A percentile compares a stretch with the other conserved stretches of the same genome.
phyloP scores from a whole-genome alignment of 2,888 invertebrate genomes.

The Chloroclysta siterata region DNA sequence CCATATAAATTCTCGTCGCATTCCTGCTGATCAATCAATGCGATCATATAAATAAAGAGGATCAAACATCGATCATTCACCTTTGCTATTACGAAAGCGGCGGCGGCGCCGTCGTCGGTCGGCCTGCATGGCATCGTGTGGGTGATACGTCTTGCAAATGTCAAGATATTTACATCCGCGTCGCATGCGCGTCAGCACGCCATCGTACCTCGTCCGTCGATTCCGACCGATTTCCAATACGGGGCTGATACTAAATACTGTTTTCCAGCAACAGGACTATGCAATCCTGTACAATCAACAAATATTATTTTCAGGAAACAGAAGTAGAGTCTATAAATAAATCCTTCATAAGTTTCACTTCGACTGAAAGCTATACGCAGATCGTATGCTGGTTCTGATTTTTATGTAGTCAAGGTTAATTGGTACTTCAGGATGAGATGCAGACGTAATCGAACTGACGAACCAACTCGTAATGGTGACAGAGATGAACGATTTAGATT shows the following conservation, averaged over 20 bases:
- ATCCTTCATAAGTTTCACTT: no score
- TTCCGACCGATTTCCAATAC: conserved; percentile 60
- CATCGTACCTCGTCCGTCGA: conserved; percentile 51
- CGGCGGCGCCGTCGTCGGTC: conserved; percentile 25
- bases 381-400: background rate
- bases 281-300: no score
- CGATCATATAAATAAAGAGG: conserved; percentile 47
- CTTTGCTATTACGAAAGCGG: conserved; percentile 55
- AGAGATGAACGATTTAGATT: background rate
- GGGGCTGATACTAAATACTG: conserved; percentile 4
- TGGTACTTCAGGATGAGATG: background rate
- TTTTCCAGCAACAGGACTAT: background rate
- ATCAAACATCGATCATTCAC: conserved; percentile 74
- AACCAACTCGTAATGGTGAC: background rate
- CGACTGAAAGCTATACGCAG: background rate
- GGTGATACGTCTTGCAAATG: conserved; percentile 64
- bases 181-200: conserved; percentile 59
- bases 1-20: conserved; percentile 21
- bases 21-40: conserved; percentile 33
- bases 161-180: conserved; percentile 75
- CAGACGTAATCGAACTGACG: background rate
- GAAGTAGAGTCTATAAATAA: no score
- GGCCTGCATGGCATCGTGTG: conserved; percentile 35
- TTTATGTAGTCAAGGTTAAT: background rate
- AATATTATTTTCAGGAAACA: no score